Conservation (phyloP, 2,888 invertebrate genomes). For the Scrobipalpa atriplicella region DNA sequence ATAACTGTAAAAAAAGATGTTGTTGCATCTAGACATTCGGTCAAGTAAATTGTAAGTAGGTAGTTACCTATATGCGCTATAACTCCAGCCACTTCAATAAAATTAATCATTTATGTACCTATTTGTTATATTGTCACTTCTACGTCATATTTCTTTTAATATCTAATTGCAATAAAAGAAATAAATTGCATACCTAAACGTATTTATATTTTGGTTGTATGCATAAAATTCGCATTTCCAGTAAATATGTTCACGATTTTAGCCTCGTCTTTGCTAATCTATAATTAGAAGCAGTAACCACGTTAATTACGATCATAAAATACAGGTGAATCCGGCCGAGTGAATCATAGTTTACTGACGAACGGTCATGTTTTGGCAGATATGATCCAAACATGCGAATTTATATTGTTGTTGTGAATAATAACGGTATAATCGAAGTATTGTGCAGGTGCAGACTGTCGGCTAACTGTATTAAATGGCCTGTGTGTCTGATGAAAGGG, state of each 20-base stretch:
- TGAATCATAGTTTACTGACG: constrained; percentile 17
- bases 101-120: no score
- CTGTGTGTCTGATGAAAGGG: no score
- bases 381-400: neutral
- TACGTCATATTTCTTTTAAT: no score
- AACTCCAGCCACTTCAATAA: no score
- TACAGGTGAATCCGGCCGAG: constrained; percentile 17
- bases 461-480: no score
- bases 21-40: no score
- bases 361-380: constrained; percentile 7
- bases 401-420: neutral
- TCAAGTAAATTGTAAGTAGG: no score
- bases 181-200: neutral
- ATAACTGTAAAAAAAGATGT: no score
- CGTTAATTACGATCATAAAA: constrained; percentile 7
- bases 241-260: neutral
- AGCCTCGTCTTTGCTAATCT: constrained; percentile 10
- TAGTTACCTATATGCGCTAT: no score
- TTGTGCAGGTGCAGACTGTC: neutral
- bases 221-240: constrained; percentile 1
- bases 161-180: neutral
- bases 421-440: neutral
- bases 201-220: no score
- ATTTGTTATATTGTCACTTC: no score
- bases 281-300: constrained; percentile 21